These are phyloP conservation scores for Emydura subglobosa DNA, from an alignment of 2,113 vertebrate species.

Conservation along the genomic window DNA sequence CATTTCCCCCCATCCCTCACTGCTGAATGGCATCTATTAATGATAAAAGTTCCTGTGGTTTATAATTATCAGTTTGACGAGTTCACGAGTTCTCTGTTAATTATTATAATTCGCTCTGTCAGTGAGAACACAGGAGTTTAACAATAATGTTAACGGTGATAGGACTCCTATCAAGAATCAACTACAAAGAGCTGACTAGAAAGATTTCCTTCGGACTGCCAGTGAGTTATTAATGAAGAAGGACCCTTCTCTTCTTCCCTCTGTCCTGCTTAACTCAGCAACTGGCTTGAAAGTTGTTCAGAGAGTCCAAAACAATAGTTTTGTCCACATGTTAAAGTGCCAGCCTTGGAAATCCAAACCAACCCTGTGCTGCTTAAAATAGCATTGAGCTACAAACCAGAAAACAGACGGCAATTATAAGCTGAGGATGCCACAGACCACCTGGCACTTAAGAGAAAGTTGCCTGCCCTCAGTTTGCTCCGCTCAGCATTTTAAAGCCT, in stretches of 20 bases:
- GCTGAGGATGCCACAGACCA: background rate
- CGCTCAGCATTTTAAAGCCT: background rate
- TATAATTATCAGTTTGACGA: constrained; percentile 87
- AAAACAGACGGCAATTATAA: accelerated
- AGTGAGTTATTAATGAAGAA: background rate
- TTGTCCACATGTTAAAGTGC: accelerated
- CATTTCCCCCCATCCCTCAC: constrained; percentile 3
- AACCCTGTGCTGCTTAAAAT: accelerated
- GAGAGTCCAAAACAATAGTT: background rate
- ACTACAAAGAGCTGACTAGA: constrained; percentile 27
- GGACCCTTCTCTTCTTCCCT: background rate
- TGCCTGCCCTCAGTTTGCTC: background rate
- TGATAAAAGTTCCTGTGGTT: constrained; percentile 80
- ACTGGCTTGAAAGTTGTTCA: background rate
- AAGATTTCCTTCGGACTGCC: constrained; percentile 53
- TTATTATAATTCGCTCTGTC: constrained; percentile 87
- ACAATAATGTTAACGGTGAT: constrained; percentile 81
- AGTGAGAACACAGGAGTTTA: constrained; percentile 75
- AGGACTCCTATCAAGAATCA: constrained; percentile 64
- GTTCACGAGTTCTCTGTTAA: constrained; percentile 87
- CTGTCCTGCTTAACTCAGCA: background rate
- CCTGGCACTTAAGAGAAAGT: background rate
- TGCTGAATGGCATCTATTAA: constrained; percentile 70
- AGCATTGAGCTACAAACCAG: accelerated
- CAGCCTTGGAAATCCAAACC: accelerated